phyloP scores from a whole-genome alignment of 2,797 vertebrate genomes.

The Aselliscus stoliczkanus region DNA sequence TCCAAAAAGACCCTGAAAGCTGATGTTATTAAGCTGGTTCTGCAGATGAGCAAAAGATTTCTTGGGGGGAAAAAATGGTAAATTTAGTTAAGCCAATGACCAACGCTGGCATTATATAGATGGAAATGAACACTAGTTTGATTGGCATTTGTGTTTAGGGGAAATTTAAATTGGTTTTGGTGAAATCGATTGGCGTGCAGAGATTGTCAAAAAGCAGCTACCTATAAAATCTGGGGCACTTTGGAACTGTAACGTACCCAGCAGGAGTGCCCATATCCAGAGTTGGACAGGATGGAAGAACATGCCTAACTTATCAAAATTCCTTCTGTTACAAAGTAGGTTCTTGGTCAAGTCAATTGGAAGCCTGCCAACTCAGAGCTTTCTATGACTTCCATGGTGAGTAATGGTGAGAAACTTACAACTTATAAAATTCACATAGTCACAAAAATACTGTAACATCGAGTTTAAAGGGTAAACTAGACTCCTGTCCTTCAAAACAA shows the following conservation, averaged over 20 bases:
- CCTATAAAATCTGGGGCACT: background rate
- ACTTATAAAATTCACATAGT: background rate
- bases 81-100: background rate
- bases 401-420: background rate
- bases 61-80: background rate
- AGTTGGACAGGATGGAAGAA: background rate
- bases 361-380: background rate
- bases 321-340: background rate
- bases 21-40: background rate
- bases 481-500: constrained; percentile 23
- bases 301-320: background rate
- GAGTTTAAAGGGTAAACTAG: background rate
- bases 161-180: constrained; percentile 11
- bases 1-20: background rate
- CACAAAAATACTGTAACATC: background rate
- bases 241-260: background rate
- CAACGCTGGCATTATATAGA: background rate
- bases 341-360: background rate
- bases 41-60: background rate
- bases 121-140: constrained; percentile 8
- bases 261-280: background rate
- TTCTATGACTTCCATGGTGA: background rate
- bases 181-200: background rate
- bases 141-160: background rate
- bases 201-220: background rate